Evolutionary conservation across 2,797 vertebrate species (phyloP).

Genomic region (Sphaeramia orbicularis): DNA sequence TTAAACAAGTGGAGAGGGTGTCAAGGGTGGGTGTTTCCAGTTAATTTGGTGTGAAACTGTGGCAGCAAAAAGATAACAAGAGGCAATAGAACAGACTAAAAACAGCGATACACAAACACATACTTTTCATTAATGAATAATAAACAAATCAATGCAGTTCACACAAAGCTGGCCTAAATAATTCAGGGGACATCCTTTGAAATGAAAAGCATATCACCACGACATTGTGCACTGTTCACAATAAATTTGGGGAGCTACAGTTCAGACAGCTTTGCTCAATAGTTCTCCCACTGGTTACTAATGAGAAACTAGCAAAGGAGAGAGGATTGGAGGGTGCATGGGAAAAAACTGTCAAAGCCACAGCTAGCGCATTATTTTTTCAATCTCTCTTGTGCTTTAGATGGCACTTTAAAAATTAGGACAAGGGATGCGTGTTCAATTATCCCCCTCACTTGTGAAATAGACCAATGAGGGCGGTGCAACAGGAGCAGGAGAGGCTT

Average conservation of each 20-base stretch:
- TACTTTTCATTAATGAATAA: constrained; percentile 12
- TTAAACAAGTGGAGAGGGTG: constrained; percentile 15
- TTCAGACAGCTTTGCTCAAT: constrained; percentile 52
- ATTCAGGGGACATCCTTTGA: background rate
- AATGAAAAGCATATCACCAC: background rate
- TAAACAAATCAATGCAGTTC: background rate
- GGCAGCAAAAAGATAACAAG: constrained; percentile 15
- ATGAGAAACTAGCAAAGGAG: constrained; percentile 60
- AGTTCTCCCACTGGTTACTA: constrained; percentile 43
- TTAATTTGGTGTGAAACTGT: constrained; percentile 17
- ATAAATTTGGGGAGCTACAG: background rate
- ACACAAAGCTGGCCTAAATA: background rate
- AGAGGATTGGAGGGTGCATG: constrained; percentile 49
- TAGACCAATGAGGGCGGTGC: constrained; percentile 25
- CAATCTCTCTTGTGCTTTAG: constrained; percentile 56
- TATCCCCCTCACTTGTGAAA: constrained; percentile 70
- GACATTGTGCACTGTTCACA: constrained; percentile 18
- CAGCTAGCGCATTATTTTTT: constrained; percentile 66
- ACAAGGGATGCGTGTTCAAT: constrained; percentile 58
- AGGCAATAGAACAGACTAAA: background rate
- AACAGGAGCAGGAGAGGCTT: constrained; percentile 19
- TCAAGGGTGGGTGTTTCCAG: background rate
- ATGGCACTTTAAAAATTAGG: constrained; percentile 54
- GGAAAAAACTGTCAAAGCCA: constrained; percentile 61
- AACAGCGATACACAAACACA: constrained; percentile 1